Conservation (phyloP, 2,797 vertebrate genomes). For the Corythornis leucogaster region DNA sequence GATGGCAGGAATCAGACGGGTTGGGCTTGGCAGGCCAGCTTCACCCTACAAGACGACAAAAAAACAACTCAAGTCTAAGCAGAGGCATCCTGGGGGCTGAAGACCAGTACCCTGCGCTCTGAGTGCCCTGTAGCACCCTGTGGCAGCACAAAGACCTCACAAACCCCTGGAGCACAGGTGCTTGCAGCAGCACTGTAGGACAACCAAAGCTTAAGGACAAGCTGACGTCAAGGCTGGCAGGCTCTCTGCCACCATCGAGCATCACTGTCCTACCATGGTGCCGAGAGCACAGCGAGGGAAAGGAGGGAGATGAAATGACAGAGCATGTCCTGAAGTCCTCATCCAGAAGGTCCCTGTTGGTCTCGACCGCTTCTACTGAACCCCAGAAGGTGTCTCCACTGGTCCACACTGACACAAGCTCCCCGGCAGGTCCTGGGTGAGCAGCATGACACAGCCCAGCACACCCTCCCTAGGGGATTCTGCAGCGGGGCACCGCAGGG, state of each 20-base stretch:
- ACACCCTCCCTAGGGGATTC: neutral
- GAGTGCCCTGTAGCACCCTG: neutral
- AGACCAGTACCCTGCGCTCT: neutral
- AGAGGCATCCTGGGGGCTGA: neutral
- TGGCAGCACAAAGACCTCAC: neutral
- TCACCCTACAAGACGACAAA: neutral
- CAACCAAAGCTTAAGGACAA: neutral
- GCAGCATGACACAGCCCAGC: neutral
- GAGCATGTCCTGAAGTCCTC: neutral
- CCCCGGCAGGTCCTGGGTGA: neutral
- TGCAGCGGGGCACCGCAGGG: neutral
- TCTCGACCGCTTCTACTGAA: constrained; percentile 10
- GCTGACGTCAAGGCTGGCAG: fast-evolving
- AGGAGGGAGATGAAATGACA: neutral
- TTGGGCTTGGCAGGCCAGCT: neutral
- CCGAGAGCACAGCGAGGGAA: neutral
- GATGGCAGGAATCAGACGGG: neutral
- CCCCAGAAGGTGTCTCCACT: constrained; percentile 74
- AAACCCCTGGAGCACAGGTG: neutral
- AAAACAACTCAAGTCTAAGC: neutral
- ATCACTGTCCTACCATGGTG: neutral
- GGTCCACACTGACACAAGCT: neutral
- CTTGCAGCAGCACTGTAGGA: neutral
- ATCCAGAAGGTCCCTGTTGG: neutral
- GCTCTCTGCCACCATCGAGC: neutral